These are phyloP conservation scores for Nesogale talazaci DNA, from an alignment of 2,113 vertebrate genomes.

Conservation along the genomic window DNA sequence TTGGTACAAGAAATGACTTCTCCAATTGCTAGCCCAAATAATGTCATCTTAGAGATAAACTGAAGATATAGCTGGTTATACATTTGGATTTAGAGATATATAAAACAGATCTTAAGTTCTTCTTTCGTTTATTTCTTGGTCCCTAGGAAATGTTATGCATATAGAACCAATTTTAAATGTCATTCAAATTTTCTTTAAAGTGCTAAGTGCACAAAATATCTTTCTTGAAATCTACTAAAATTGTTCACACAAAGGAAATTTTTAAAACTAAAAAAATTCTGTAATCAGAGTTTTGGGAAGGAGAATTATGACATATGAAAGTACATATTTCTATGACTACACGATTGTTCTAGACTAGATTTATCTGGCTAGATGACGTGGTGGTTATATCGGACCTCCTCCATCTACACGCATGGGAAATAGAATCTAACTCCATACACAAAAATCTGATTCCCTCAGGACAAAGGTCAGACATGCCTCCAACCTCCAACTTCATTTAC, in stretches of 20 bases:
- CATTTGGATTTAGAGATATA: constrained; percentile 5
- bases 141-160: constrained; percentile 51
- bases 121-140: constrained; percentile 19
- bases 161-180: constrained; percentile 61
- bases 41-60: neutral
- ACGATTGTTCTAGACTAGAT: neutral
- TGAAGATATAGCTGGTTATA: neutral
- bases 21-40: neutral
- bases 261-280: constrained; percentile 55
- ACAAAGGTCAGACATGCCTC: no score
- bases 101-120: constrained; percentile 36
- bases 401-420: no score
- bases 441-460: no score
- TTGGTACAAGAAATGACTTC: neutral
- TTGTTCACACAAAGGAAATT: neutral
- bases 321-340: no score
- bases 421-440: no score
- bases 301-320: neutral
- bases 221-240: constrained; percentile 22
- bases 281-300: neutral
- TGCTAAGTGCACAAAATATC: neutral
- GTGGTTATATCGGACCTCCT: no score
- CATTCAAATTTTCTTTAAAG: neutral
- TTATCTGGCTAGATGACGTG: no score
- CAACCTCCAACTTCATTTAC: no score